Evolutionary conservation across 23 tunicate genomes (phyloP), one percentile per base, ranked within the genome.

Genomic region (Oikopleura dioica): DNA sequence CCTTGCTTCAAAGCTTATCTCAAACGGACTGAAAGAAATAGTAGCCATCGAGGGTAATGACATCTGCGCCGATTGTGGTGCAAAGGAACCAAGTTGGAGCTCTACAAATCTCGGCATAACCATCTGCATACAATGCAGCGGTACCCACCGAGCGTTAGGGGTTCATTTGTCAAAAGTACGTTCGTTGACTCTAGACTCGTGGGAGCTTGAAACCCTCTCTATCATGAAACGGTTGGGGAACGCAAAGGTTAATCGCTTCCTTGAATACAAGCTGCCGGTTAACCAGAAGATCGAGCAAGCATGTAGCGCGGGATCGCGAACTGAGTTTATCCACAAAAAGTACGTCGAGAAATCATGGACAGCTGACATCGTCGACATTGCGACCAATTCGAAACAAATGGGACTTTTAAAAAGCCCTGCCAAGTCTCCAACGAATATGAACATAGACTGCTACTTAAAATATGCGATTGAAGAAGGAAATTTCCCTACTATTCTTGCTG

Each of bases 161-260:
- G 72, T 63, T 28, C 72, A 63, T 63, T 28, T 63, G 26, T 63
- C 72, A 2, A 63, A 63, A 28, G 72, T 63, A 5, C 16, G 72
- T 44, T 9, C 16, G n/a, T n/a, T n/a, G n/a, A n/a, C n/a, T n/a
- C n/a, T 9, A 44, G 72, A 63, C 33, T 12, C 30, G 30, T 63
- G 72, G 72, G 72, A 63, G 16, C 33, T 63, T 5, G 72, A 63
- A 63, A 63, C 72, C 16, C 33, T 63, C 4, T 63, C 72, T 21
- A 63, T 63, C 2, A 63, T 63, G 72, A 63, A 63, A 28, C 72
- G 72, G 30, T 31, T 63, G 16, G 72, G 72, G 33, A 63, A 63
- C 26, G 26, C 16, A 28, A 24, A 31, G 26, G 33, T 63, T 2
- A 63, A 63, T 63, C 5, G 33, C 72, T 63, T 63, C 26, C 33